Evolutionary conservation across 2,888 invertebrate genomes (phyloP), one percentile per base, ranked within the genome.

Genomic region (Tribolium freemani): DNA sequence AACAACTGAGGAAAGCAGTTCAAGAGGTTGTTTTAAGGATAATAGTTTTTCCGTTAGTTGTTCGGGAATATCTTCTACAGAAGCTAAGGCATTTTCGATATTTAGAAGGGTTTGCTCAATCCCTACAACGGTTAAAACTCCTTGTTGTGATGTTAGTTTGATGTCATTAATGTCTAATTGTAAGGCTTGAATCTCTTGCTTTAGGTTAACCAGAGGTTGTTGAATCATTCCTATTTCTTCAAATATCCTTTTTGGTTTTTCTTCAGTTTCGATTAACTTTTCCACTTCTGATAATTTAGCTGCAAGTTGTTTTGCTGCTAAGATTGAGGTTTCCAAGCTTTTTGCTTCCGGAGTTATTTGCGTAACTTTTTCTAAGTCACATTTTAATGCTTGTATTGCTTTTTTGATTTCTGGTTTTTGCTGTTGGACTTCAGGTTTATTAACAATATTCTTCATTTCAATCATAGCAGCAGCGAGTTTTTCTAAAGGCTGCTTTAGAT

Each of bases 331-430:
- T 68, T 77, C 58, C 2, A 73, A 54, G 30, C 30, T 56, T 63
- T 73, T 73, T 9, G 38, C 56, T 53, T 76, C 71, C 11, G 72
- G 69, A 9, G 58, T 10, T 46, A 5, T 10, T 31, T 31, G 30
- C 11, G 26, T n/a, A 4, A 38, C 3, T 38, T 13, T 9, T 3
- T 69, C 53, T 10, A 75, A 16, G 2, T 74, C 50, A 46, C 67
- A 16, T 64, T 78, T 80, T 11, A 78, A 6, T 13, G 64, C 63
- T 21, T 57, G 30, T 13, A 76, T 30, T 51, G 72, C 72, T 57
- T 64, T 56, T n/a, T 38, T 8, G 3, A 75, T 10, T 45, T 73
- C 48, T 11, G 58, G 60, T 9, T 72, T 73, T 50, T 68, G 48
- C 46, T 58, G 9, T 10, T 45, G 10, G 9, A 68, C 63, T 70